phyloP scores from a whole-genome alignment of 1,140 invertebrate species.

The Aphelinus atriplicis region DNA sequence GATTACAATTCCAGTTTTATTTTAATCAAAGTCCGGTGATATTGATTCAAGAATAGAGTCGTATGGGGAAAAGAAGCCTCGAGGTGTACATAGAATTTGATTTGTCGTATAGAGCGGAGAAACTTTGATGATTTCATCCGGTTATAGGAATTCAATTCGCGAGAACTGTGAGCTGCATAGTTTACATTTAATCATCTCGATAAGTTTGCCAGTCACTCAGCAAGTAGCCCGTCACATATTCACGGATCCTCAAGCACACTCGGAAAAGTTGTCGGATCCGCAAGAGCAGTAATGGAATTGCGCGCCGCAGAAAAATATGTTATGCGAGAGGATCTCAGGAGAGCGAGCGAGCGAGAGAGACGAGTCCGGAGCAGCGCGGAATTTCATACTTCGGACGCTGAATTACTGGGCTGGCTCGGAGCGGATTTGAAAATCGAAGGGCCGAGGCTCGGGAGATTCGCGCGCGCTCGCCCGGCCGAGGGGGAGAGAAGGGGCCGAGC shows the following conservation, averaged over 20 bases:
- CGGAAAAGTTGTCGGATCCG: not conserved
- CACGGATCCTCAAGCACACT: not conserved
- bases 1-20: too few species aligned
- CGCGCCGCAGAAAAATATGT: constrained; percentile 36
- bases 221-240: not conserved
- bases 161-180: not conserved
- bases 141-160: too few species aligned
- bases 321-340: constrained; percentile 15
- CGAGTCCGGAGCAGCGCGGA: constrained; percentile 35
- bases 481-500: constrained; percentile 27
- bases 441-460: constrained; percentile 43
- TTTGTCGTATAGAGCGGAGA: too few species aligned
- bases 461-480: constrained; percentile 32
- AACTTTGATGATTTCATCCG: too few species aligned
- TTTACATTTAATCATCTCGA: not conserved
- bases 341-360: not conserved
- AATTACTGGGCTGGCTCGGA: constrained; percentile 54
- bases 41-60: too few species aligned
- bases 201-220: constrained; percentile 1
- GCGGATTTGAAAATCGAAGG: constrained; percentile 57
- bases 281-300: constrained; percentile 31
- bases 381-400: constrained; percentile 47
- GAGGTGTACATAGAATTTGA: too few species aligned
- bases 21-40: too few species aligned
- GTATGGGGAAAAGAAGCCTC: too few species aligned